Evolutionary conservation across 2,888 invertebrate genomes (phyloP).

Genomic region (Brachycybe producta): DNA sequence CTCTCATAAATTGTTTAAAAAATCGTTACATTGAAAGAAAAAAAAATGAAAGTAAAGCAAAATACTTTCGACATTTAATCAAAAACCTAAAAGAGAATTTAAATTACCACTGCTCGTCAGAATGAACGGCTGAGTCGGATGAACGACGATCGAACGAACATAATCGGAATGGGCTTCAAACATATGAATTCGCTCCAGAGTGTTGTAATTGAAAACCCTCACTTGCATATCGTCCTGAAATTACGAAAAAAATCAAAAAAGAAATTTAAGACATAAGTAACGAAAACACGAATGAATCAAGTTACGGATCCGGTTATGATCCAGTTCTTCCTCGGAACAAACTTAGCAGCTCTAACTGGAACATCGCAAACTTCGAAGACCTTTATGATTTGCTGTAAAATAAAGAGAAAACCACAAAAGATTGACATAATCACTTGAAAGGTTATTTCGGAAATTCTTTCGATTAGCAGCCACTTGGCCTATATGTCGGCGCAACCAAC

Average conservation of each 20-base stretch:
- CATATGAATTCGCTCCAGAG: constrained; percentile 83
- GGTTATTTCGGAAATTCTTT: too few species aligned
- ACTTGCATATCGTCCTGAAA: constrained; percentile 46
- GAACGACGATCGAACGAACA: constrained; percentile 86
- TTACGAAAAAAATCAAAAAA: not conserved
- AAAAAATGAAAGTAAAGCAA: constrained; percentile 13
- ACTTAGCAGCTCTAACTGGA: constrained; percentile 89
- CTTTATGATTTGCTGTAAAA: constrained; percentile 39
- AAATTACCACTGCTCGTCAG: constrained; percentile 93
- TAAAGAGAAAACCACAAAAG: not conserved
- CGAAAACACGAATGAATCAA: constrained; percentile 20
- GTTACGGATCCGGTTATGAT: constrained; percentile 81
- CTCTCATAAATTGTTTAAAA: constrained; percentile 4
- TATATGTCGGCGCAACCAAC: too few species aligned
- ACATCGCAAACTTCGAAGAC: constrained; percentile 67
- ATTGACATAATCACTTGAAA: not conserved
- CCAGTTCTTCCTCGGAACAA: constrained; percentile 97
- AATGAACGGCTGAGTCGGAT: constrained; percentile 93
- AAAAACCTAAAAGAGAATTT: too few species aligned
- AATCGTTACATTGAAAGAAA: constrained; percentile 1
- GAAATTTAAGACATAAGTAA: constrained; percentile 2
- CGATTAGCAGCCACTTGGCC: too few species aligned
- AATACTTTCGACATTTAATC: too few species aligned
- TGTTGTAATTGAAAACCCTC: constrained; percentile 96
- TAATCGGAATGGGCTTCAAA: constrained; percentile 99